Evolutionary conservation across 2,113 vertebrate species (phyloP).

Genomic region (Manacus vitellinus): DNA sequence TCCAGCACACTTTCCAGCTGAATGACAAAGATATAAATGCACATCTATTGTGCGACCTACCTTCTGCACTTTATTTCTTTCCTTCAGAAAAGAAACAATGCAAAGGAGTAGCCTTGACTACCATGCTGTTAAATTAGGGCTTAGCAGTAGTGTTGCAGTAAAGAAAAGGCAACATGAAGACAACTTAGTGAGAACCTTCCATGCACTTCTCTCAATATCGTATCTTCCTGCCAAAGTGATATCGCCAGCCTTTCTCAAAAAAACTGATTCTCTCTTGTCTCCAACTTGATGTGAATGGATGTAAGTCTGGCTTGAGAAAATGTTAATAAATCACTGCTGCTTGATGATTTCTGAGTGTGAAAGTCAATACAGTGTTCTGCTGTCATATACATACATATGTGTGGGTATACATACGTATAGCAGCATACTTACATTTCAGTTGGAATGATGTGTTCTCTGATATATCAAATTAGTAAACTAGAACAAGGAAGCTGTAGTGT

Average conservation of each 20-base stretch:
- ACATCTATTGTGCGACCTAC: not conserved
- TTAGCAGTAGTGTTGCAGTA: not conserved
- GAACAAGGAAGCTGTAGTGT: not conserved
- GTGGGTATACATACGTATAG: not conserved
- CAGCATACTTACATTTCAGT: not conserved
- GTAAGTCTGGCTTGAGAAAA: not conserved
- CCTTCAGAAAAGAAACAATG: not conserved
- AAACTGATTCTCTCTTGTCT: not conserved
- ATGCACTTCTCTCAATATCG: fast-evolving
- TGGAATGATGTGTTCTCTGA: not conserved
- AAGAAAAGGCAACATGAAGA: not conserved
- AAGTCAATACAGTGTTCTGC: not conserved
- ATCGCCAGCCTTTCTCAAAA: not conserved
- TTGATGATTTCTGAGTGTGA: not conserved
- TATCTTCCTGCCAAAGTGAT: not conserved
- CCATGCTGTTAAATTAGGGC: not conserved
- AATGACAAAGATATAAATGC: not conserved
- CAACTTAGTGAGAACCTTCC: not conserved
- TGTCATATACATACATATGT: not conserved
- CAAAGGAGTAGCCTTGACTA: not conserved
- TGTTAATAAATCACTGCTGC: not conserved
- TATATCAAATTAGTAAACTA: not conserved
- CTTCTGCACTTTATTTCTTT: not conserved
- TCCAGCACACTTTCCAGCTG: not conserved
- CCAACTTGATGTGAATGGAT: not conserved